Conservation (phyloP, 2,113 vertebrate genomes). For the Heteronetta atricapilla region DNA sequence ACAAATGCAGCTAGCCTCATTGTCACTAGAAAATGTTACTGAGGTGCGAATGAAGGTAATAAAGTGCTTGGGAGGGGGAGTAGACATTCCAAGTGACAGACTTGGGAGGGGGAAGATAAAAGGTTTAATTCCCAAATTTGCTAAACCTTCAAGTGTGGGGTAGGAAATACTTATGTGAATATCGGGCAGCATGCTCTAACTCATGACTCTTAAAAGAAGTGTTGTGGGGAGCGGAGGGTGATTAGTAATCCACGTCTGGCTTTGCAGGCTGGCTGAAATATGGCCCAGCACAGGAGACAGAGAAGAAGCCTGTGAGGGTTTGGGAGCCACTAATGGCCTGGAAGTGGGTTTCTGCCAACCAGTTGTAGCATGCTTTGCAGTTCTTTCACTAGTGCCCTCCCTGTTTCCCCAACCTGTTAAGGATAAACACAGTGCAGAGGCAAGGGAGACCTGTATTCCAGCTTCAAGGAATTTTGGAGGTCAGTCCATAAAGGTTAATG, state of each 20-base stretch:
- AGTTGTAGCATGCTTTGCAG: not conserved
- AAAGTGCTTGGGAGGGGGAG: not conserved
- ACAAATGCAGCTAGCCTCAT: no score
- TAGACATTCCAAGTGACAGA: not conserved
- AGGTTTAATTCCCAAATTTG: not conserved
- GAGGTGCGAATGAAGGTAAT: not conserved
- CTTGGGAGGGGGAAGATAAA: not conserved
- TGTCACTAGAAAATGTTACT: not conserved
- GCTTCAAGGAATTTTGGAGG: slow-evolving; percentile 58
- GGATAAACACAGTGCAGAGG: not conserved
- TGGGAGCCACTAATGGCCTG: not conserved
- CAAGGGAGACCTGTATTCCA: slow-evolving; percentile 1
- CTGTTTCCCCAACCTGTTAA: not conserved
- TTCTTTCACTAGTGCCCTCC: not conserved
- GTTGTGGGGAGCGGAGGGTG: not conserved
- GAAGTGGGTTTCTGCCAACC: not conserved
- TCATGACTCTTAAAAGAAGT: not conserved
- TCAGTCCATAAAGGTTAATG: slow-evolving; percentile 53
- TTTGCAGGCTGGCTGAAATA: not conserved
- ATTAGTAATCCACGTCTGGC: not conserved
- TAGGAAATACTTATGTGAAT: not conserved
- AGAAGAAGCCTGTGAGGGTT: not conserved
- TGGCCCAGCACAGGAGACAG: not conserved
- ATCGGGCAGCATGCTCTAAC: not conserved
- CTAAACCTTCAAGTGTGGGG: not conserved